A percentile compares a stretch with the other conserved stretches of the same genome.
These are phyloP conservation scores for Coregonus clupeaformis DNA, from an alignment of 2,113 vertebrate species.

Conservation along the genomic window DNA sequence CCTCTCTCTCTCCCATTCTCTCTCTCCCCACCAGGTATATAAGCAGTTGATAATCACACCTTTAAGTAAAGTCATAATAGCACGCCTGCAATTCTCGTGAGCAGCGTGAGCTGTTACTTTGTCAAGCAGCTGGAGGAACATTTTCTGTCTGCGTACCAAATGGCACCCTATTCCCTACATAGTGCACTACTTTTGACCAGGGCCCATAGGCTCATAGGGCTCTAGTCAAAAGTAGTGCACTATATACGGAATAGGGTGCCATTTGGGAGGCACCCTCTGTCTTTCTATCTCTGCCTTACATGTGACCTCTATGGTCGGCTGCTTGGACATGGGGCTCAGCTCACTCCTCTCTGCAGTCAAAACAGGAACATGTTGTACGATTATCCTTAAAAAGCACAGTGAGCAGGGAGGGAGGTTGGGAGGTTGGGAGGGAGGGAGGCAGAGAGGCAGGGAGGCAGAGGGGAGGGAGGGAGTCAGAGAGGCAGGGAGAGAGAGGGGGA, in stretches of 20 bases:
- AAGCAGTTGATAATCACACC: background rate
- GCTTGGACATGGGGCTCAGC: background rate
- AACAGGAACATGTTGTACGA: conserved; percentile 16
- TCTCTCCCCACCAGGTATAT: background rate
- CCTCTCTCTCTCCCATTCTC: too few species aligned
- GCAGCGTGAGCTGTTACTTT: conserved; percentile 15
- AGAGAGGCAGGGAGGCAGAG: too few species aligned
- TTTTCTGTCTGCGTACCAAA: background rate
- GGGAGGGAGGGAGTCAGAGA: too few species aligned
- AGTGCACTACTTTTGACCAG: too few species aligned
- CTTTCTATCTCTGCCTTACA: conserved; percentile 30
- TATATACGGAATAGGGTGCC: too few species aligned
- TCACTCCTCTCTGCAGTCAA: conserved; percentile 14
- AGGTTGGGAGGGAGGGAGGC: too few species aligned
- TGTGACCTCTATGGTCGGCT: conserved; percentile 24
- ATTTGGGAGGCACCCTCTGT: background rate
- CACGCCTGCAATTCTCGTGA: background rate
- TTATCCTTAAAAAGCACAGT: conserved; percentile 16
- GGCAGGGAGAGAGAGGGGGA: too few species aligned
- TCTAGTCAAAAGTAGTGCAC: too few species aligned
- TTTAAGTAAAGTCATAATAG: conserved; percentile 21
- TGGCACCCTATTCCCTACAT: too few species aligned
- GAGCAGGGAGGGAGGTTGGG: background rate
- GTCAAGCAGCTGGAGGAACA: conserved; percentile 20
- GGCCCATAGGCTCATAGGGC: background rate